Conservation (phyloP, 2,113 vertebrate genomes). For the Cepphus grylle region DNA sequence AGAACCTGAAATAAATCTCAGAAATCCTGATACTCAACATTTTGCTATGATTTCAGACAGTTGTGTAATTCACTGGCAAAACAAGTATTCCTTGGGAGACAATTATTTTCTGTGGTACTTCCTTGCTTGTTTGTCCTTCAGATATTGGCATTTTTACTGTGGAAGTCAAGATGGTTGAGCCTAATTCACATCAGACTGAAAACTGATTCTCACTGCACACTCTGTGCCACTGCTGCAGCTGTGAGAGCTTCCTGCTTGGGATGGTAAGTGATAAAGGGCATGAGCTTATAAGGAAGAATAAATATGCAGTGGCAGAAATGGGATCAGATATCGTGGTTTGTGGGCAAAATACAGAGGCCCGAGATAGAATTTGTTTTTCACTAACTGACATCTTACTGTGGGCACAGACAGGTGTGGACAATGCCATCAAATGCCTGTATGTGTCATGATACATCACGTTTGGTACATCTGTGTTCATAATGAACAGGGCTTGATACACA, state of each 20-base stretch:
- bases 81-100: neutral
- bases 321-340: neutral
- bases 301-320: neutral
- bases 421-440: neutral
- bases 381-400: neutral
- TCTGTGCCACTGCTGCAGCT: neutral
- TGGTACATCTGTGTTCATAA: neutral
- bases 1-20: slow-evolving; percentile 23
- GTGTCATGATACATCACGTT: neutral
- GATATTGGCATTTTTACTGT: neutral
- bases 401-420: neutral
- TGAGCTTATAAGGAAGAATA: neutral
- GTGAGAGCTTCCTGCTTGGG: neutral
- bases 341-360: neutral
- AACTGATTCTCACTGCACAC: fast-evolving
- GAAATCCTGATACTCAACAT: neutral
- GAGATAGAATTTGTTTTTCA: neutral
- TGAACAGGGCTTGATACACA: neutral
- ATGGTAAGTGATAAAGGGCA: neutral
- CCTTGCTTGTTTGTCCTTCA: neutral
- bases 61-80: neutral
- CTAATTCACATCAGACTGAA: neutral
- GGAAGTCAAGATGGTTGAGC: neutral
- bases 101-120: neutral
- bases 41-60: neutral